phyloP scores from a whole-genome alignment of 2,888 invertebrate species.

The Tetheella fluctuosa region DNA sequence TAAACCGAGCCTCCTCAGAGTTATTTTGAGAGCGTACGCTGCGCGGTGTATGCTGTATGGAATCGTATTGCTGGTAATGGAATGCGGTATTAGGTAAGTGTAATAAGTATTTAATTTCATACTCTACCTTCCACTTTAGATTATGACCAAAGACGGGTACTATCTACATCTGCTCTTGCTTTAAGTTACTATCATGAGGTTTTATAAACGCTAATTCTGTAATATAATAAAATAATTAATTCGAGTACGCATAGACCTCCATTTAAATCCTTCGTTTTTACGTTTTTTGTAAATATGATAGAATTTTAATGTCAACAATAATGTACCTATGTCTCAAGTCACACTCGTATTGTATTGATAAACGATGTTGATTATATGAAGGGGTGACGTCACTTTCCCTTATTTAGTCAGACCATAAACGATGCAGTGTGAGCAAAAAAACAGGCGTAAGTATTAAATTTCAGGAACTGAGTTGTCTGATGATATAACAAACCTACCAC shows the following conservation, averaged over 20 bases:
- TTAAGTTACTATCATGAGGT: no score
- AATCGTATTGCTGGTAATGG: conserved; percentile 82
- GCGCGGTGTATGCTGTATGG: conserved; percentile 84
- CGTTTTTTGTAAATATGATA: no score
- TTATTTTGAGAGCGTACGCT: conserved; percentile 85
- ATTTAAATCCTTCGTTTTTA: no score
- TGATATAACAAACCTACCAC: no score
- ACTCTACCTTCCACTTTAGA: conserved; percentile 16
- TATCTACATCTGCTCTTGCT: neutral
- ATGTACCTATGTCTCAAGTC: no score
- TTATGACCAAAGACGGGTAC: neutral
- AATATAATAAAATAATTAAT: no score
- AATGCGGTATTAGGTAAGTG: conserved; percentile 85
- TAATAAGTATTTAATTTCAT: conserved; percentile 11
- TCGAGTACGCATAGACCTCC: no score
- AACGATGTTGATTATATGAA: neutral
- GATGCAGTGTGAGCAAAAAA: neutral
- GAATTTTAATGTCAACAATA: no score
- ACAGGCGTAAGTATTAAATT: neutral
- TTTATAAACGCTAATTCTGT: no score
- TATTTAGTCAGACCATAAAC: neutral
- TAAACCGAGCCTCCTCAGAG: conserved; percentile 82
- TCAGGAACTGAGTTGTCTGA: neutral
- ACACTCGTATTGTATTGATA: neutral
- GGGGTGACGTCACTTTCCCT: neutral